Conservation (phyloP, 2,888 invertebrate species). For the Pardosa pseudoannulata region DNA sequence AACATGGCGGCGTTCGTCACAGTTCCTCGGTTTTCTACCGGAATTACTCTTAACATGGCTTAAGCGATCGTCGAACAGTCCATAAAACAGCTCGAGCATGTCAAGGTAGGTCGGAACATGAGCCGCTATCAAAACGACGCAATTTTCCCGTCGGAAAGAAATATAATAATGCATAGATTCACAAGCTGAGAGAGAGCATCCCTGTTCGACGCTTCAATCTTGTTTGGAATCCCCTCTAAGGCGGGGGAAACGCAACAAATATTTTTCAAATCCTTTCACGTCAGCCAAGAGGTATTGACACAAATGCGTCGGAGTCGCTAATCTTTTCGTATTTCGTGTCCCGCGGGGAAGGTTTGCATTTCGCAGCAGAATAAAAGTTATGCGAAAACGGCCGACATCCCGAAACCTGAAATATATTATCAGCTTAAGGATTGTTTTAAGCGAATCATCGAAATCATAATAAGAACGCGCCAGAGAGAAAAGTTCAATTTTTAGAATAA, state of each 20-base stretch:
- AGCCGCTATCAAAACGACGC: not conserved
- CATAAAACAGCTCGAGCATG: not conserved
- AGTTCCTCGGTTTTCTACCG: not conserved
- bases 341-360: not conserved
- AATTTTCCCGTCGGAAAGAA: not conserved
- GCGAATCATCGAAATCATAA: no score
- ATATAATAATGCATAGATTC: not conserved
- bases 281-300: not conserved
- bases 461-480: no score
- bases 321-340: not conserved
- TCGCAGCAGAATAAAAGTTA: not conserved
- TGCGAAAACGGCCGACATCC: no score
- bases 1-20: no score
- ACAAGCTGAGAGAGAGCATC: not conserved
- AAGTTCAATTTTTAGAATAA: no score
- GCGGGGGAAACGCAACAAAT: not conserved
- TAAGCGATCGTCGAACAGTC: not conserved
- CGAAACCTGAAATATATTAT: no score
- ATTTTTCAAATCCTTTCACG: not conserved
- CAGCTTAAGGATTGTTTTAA: no score
- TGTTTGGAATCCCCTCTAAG: not conserved
- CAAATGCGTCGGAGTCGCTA: not conserved
- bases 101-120: not conserved
- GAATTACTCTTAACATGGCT: not conserved
- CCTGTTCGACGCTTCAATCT: not conserved